A percentile compares a stretch with the other conserved stretches of the same genome.
These are phyloP conservation scores for Mirza zaza DNA, from an alignment of 2,113 vertebrate genomes.

Conservation along the genomic window DNA sequence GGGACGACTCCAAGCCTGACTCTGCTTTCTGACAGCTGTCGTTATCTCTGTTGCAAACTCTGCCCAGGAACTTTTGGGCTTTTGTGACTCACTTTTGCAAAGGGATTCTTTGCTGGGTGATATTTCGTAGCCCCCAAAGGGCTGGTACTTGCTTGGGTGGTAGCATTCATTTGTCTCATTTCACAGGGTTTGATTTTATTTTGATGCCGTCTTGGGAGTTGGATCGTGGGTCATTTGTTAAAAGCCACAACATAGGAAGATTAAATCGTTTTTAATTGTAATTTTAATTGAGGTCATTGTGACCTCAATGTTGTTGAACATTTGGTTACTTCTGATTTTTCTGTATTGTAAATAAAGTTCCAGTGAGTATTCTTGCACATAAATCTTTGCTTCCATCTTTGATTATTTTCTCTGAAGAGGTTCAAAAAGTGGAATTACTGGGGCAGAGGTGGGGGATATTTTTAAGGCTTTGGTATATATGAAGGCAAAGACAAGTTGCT, in stretches of 20 bases:
- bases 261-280: neutral
- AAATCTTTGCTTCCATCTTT: neutral
- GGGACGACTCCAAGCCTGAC: neutral
- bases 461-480: neutral
- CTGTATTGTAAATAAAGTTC: neutral
- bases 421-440: neutral
- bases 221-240: neutral
- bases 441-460: neutral
- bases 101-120: neutral
- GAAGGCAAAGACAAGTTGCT: neutral
- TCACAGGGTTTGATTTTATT: neutral
- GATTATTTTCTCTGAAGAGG: neutral
- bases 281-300: neutral
- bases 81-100: neutral
- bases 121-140: neutral
- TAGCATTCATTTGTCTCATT: neutral
- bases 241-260: no score
- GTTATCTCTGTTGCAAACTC: neutral
- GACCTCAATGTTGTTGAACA: neutral
- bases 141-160: neutral
- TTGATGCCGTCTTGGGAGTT: accelerated
- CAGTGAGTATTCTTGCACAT: neutral
- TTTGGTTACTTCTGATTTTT: neutral
- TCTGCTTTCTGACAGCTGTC: neutral
- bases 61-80: neutral